Evolutionary conservation across 2,113 vertebrate species (phyloP).

Genomic region (Pelusios castaneus): DNA sequence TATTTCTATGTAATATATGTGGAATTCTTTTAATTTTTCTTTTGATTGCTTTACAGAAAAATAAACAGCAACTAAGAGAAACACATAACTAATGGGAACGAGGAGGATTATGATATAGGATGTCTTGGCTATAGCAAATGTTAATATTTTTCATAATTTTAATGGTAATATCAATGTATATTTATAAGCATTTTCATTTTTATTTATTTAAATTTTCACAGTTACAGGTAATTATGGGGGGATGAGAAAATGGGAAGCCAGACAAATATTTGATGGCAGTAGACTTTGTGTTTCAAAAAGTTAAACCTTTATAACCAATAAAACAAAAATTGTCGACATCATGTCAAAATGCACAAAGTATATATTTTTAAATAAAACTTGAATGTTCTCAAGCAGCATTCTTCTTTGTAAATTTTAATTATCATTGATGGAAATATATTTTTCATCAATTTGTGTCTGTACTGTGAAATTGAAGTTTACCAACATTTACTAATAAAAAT

Average conservation of each 20-base stretch:
- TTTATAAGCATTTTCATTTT: neutral
- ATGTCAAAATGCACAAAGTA: neutral
- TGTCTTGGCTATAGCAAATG: neutral
- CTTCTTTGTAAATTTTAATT: neutral
- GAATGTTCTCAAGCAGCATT: neutral
- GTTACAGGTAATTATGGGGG: neutral
- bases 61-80: neutral
- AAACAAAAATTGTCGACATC: neutral
- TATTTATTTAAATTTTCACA: neutral
- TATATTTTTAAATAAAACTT: neutral
- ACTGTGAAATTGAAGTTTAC: neutral
- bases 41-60: neutral
- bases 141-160: neutral
- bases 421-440: neutral
- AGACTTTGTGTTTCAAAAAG: too few relatives aligned
- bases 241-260: too few relatives aligned
- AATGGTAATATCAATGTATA: neutral
- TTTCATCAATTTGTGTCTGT: neutral
- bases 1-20: neutral
- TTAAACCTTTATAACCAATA: neutral
- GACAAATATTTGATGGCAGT: too few relatives aligned
- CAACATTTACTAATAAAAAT: neutral
- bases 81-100: neutral
- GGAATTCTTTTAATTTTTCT: neutral
- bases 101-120: neutral